phyloP scores from a whole-genome alignment of 2,113 vertebrate genomes.

The Sturnira hondurensis region DNA sequence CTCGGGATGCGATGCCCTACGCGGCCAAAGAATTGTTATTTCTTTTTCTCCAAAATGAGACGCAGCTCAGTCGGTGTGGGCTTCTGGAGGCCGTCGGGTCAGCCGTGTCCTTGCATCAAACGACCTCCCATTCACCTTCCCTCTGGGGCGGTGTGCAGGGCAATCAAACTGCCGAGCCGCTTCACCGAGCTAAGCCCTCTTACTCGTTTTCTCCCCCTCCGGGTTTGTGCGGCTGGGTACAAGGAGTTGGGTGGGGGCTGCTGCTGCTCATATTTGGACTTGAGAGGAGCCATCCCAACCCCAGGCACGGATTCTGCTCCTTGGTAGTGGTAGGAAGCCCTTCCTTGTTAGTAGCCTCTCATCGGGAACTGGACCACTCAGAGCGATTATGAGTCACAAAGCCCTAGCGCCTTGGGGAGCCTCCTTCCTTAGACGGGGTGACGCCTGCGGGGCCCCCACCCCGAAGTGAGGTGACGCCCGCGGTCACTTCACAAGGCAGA shows the following conservation, averaged over 20 bases:
- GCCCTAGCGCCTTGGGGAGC: background rate
- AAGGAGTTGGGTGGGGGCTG: background rate
- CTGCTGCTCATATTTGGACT: background rate
- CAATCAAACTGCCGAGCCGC: background rate
- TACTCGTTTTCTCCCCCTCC: background rate
- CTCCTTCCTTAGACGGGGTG: background rate
- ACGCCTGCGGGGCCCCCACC: background rate
- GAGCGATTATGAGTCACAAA: conserved; percentile 63
- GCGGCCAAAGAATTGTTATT: background rate
- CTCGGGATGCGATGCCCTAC: rapidly evolving
- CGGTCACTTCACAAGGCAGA: conserved; percentile 74
- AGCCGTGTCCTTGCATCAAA: background rate
- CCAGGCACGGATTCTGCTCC: background rate
- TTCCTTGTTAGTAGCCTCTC: background rate
- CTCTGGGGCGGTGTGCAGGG: background rate
- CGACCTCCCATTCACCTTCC: background rate
- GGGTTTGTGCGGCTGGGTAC: background rate
- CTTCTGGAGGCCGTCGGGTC: background rate
- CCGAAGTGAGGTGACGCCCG: conserved; percentile 59
- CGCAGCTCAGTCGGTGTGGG: background rate
- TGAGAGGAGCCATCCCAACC: background rate
- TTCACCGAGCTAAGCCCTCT: background rate
- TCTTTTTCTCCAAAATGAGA: background rate
- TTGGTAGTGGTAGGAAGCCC: background rate
- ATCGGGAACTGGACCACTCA: background rate